Percentiles rank a stretch among this genome's conserved stretches.
Conservation (phyloP, 2,888 invertebrate genomes). For the Heliconius charithonia region DNA sequence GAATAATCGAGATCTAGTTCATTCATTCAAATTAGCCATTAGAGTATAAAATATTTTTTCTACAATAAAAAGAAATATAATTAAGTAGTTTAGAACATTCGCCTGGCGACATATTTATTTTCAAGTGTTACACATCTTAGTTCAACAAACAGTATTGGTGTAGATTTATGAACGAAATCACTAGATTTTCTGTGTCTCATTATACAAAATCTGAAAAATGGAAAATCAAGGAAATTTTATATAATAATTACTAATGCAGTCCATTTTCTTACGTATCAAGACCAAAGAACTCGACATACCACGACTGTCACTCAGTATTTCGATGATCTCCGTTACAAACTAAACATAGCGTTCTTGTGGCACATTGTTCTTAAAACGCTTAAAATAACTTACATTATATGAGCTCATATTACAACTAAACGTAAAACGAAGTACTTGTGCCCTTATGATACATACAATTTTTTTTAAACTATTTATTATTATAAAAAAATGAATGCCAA, state of each 20-base stretch:
- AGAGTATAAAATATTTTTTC: neutral
- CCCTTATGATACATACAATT: conserved; percentile 57
- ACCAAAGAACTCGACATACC: neutral
- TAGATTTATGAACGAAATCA: neutral
- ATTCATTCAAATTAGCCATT: neutral
- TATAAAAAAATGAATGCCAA: conserved; percentile 1
- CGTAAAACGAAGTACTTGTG: conserved; percentile 75
- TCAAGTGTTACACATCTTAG: neutral
- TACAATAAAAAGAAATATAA: neutral
- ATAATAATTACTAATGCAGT: neutral
- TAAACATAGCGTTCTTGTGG: conserved; percentile 53
- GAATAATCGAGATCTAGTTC: neutral
- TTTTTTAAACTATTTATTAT: conserved; percentile 25
- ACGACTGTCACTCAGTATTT: neutral
- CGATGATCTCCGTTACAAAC: conserved; percentile 42
- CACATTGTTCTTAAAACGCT: conserved; percentile 57
- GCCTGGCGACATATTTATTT: neutral
- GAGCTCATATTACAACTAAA: conserved; percentile 52
- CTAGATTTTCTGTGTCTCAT: neutral
- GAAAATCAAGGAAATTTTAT: neutral
- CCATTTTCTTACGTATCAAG: conserved; percentile 2
- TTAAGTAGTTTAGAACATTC: neutral
- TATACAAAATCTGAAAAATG: neutral
- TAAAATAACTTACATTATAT: conserved; percentile 51
- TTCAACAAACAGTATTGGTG: neutral